These are phyloP conservation scores for Manis javanica DNA, from an alignment of 2,797 vertebrate species.

Conservation along the genomic window DNA sequence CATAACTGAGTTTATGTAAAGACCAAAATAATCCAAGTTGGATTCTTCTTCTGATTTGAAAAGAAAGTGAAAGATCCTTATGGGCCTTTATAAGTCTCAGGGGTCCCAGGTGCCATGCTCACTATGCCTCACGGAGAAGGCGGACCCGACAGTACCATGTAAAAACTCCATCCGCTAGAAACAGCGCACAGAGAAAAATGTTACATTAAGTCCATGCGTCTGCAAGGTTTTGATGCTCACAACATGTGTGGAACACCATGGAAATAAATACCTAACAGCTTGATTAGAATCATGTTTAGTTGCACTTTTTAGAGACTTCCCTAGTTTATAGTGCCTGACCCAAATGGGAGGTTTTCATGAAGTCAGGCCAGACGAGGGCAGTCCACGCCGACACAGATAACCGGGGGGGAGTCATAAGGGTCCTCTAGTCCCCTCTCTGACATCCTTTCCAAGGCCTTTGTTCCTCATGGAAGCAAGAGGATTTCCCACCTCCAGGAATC, in stretches of 20 bases:
- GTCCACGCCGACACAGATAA: no score
- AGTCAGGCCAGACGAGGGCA: not conserved
- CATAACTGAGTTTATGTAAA: not conserved
- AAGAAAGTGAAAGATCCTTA: not conserved
- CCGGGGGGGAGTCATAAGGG: not conserved
- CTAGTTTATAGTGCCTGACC: not conserved
- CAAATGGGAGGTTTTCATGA: not conserved
- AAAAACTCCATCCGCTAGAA: not conserved
- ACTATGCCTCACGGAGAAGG: no score
- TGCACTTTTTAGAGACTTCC: not conserved
- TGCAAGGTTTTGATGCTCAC: not conserved
- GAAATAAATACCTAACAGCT: not conserved
- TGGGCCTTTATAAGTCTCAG: not conserved
- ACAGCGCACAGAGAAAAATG: rapidly evolving
- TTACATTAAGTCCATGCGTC: rapidly evolving
- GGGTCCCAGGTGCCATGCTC: rapidly evolving
- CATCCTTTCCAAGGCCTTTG: not conserved
- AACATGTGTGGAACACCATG: not conserved
- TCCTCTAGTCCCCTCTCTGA: not conserved
- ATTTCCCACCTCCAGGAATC: not conserved
- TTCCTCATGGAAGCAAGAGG: not conserved
- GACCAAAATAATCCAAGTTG: not conserved
- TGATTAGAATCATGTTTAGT: not conserved
- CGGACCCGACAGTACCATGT: rapidly evolving
- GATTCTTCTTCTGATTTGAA: not conserved